phyloP scores from a whole-genome alignment of 2,113 vertebrate genomes.

The Neogobius melanostomus region DNA sequence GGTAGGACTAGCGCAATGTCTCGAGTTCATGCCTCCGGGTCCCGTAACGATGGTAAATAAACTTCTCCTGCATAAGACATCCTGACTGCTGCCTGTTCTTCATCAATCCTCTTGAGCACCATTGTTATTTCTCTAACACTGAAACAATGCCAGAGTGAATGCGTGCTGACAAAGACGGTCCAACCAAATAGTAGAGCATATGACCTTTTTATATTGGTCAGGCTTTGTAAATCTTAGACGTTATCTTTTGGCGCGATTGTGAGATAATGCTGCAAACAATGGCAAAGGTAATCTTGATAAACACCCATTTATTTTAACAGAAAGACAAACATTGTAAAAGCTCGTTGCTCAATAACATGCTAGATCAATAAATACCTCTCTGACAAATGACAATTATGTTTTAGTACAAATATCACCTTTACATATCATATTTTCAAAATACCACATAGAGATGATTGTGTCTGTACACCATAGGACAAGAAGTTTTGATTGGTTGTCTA shows the following conservation, averaged over 20 bases:
- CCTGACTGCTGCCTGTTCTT: too few species aligned
- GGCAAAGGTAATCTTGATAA: slow-evolving; percentile 8
- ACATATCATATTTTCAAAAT: neutral
- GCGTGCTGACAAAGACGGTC: too few species aligned
- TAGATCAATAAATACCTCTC: neutral
- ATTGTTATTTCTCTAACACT: too few species aligned
- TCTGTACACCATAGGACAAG: neutral
- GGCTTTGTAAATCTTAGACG: slow-evolving; percentile 7
- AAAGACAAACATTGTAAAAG: slow-evolving; percentile 22
- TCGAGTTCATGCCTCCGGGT: too few species aligned
- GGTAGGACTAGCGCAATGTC: too few species aligned
- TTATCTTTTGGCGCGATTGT: slow-evolving; percentile 22
- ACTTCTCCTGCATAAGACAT: too few species aligned
- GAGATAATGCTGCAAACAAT: slow-evolving; percentile 13
- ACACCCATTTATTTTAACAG: slow-evolving; percentile 8
- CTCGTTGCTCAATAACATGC: neutral
- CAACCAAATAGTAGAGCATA: too few species aligned
- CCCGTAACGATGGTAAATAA: too few species aligned
- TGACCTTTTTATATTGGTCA: too few species aligned
- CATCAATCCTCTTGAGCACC: too few species aligned
- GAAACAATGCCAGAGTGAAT: too few species aligned
- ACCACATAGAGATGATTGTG: too few species aligned
- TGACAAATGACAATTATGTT: neutral
- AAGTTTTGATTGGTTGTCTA: neutral
- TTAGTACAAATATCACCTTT: neutral